These are phyloP conservation scores for Ernsta delagoae DNA, from an alignment of 2,888 invertebrate species.

Conservation along the genomic window DNA sequence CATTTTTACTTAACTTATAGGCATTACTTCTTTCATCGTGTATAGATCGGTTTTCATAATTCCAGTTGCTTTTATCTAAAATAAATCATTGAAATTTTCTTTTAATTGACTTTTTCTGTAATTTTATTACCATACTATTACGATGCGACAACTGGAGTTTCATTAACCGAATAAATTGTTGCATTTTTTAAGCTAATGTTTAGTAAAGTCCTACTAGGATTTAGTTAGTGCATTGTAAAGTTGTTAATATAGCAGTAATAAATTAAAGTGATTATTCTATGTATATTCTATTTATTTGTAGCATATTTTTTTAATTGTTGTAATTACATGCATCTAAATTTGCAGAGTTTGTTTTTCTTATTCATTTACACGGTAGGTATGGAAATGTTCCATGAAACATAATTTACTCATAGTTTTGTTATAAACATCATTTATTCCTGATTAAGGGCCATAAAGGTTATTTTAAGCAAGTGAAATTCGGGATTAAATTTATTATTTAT, in stretches of 20 bases:
- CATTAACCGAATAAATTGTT: slow-evolving; percentile 35
- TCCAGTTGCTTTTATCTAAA: slow-evolving; percentile 12
- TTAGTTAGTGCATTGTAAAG: slow-evolving; percentile 61
- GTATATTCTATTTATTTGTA: too few species aligned
- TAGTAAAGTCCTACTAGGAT: slow-evolving; percentile 58
- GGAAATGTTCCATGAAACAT: not conserved
- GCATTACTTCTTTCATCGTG: too few species aligned
- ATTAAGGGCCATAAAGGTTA: too few species aligned
- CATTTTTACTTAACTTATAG: too few species aligned
- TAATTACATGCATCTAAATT: not conserved
- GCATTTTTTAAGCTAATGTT: slow-evolving; percentile 46
- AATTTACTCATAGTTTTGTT: too few species aligned
- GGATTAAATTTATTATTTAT: too few species aligned
- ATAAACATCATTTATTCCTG: too few species aligned
- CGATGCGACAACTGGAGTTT: slow-evolving; percentile 18
- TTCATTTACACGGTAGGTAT: not conserved
- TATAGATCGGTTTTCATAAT: slow-evolving; percentile 12
- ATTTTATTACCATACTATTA: not conserved
- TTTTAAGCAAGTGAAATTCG: too few species aligned
- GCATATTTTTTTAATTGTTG: too few species aligned
- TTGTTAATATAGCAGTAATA: slow-evolving; percentile 36
- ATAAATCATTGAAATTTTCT: not conserved
- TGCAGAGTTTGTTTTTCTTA: not conserved
- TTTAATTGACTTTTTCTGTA: not conserved
- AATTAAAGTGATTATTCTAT: slow-evolving; percentile 41